Percentiles rank a stretch among this genome's conserved stretches.
Conservation (phyloP, 2,888 invertebrate genomes). For the Protodeltote pygarga region DNA sequence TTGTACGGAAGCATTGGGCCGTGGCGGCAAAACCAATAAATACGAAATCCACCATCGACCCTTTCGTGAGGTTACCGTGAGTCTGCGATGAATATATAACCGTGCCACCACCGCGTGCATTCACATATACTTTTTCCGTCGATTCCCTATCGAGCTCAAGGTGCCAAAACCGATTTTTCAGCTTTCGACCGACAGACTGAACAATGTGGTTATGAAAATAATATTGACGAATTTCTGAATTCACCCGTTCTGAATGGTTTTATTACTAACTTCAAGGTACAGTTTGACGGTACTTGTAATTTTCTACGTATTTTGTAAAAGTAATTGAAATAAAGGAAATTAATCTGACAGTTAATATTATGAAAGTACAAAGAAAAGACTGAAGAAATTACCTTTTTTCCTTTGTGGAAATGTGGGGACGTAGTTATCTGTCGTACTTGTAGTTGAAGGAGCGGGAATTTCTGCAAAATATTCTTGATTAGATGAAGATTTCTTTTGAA, state of each 20-base stretch:
- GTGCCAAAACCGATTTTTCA: slow-evolving; percentile 62
- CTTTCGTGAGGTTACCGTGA: slow-evolving; percentile 66
- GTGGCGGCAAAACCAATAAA: slow-evolving; percentile 83
- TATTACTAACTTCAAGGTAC: slow-evolving; percentile 56
- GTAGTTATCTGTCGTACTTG: slow-evolving; percentile 86
- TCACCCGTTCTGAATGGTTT: slow-evolving; percentile 60
- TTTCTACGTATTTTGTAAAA: slow-evolving; percentile 45
- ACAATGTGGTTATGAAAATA: slow-evolving; percentile 69
- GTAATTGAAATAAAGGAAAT: slow-evolving; percentile 33
- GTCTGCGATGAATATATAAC: slow-evolving; percentile 74
- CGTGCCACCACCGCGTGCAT: slow-evolving; percentile 62
- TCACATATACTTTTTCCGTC: slow-evolving; percentile 62
- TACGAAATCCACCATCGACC: slow-evolving; percentile 79
- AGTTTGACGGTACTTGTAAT: slow-evolving; percentile 62
- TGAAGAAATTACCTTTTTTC: slow-evolving; percentile 87
- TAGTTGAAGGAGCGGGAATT: slow-evolving; percentile 94
- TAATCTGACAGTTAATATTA: slow-evolving; percentile 20
- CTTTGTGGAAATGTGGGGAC: slow-evolving; percentile 87
- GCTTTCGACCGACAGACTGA: slow-evolving; percentile 50
- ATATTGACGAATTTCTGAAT: slow-evolving; percentile 59
- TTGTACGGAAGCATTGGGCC: slow-evolving; percentile 82
- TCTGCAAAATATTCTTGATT: slow-evolving; percentile 84
- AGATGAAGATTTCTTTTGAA: not conserved
- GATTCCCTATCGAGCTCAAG: slow-evolving; percentile 61
- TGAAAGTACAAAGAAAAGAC: slow-evolving; percentile 14